Base-by-base conservation (phyloP, 1,140 invertebrate genomes). In the Drosophila pallidifrons region DNA sequence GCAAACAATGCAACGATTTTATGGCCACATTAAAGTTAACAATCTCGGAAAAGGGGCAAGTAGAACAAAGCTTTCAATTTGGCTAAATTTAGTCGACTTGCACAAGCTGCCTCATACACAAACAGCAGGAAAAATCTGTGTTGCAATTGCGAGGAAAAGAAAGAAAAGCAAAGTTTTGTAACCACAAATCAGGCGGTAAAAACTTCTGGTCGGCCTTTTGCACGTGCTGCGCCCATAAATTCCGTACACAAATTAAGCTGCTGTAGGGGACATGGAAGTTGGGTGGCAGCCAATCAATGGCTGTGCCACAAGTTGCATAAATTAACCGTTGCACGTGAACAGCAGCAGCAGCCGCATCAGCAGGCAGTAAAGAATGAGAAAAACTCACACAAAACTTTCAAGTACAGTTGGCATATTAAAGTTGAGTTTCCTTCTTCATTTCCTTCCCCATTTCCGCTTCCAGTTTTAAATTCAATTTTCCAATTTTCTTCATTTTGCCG, bases 161-260 rank as follows among this genome's bases (percentile, higher is more conserved):
- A 43, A 58, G 30, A 38, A 10, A 38, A 38, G 35, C 35, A 79
- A 87, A 82, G 55, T 89, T 87, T 80, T 75, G 77, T 81, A 83
- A 83, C 85, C 83, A 89, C 83, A 88, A 89, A 88, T 88, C 83
- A 88, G 83, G 85, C 83, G 83, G 77, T 77, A 80, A 74, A 88
- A 88, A 81, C 47, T 89, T 89, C 52, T 55, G 46, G 46, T 52
- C 54, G 69, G 64, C 73, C 77, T 80, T 75, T 88, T 89, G 85
- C 83, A 88, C 85, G 83, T 83, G 85, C 83, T 75, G 80, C 52
- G 75, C 68, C 83, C 80, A 88, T 88, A 88, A 88, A 88, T 88
- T 89, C 63, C 74, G 57, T 60, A 64, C 79, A 73, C 75, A 83
- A 82, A 86, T 86, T 87, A 89, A 89, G 83, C 74, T 73, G 67